Evolutionary conservation across 2,113 vertebrate species (phyloP), one percentile per base, ranked within the genome.

Genomic region (Apaloderma vittatum): DNA sequence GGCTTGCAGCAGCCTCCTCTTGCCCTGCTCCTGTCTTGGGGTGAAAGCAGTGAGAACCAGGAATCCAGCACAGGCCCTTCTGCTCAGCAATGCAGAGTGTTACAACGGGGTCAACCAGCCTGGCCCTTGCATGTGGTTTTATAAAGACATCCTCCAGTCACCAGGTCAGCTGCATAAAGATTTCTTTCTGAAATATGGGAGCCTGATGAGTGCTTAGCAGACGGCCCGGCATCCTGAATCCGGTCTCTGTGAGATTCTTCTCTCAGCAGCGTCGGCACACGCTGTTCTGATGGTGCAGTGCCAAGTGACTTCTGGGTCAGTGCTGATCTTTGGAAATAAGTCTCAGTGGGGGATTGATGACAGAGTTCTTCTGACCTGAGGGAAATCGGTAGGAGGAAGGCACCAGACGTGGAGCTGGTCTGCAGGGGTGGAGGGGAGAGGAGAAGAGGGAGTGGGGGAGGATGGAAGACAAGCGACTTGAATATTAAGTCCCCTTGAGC

Each of bases 321-420:
- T 94, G 96, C 95, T 96, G 97, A 97, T 97, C 96, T 97, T 97
- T 97, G 97, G 94, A 97, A 97, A 96, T 96, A 97, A 97, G 95
- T 95, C 96, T 94, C 96, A 94, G 96, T 96, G 90, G 93, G 90
- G 94, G 96, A 93, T 74, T 97, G 96, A 97, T 97, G 95, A 96
- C 96, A 97, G 94, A 96, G 92, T 86, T 93, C 94, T 96, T 95
- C 88, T 97, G 95, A 97, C 95, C 95, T 93, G 91, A 97, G 95
- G 95, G 94, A 94, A 95, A 95, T 90, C 76, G 48, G 94, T 92
- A 94, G 95, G 93, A 95, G 88, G 88, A 96, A 96, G 88, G 92
- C 93, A 96, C 84, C 81, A 96, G 91, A 92, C 85, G 3, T 59
- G 46, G 90, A 92, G 86, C 1, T 88, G 86, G 72, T 71, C 86